A percentile compares a stretch with the other conserved stretches of the same genome.
These are phyloP conservation scores for Rhopalosiphum maidis DNA, from an alignment of 1,140 invertebrate genomes.

Conservation along the genomic window DNA sequence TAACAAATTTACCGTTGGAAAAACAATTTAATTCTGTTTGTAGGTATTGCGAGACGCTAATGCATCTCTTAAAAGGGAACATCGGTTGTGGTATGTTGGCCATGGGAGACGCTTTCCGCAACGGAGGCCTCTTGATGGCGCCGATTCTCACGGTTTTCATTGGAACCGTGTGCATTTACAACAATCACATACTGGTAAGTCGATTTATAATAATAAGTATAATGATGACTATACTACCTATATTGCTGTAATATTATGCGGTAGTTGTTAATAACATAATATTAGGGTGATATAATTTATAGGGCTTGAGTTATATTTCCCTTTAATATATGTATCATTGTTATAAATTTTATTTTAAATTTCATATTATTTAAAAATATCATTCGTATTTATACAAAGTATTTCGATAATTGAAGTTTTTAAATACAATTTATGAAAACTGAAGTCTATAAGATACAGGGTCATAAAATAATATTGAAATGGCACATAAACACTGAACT, in stretches of 20 bases:
- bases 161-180: constrained; percentile 82
- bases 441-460: too few relatives aligned
- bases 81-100: constrained; percentile 90
- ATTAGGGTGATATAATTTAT: background rate
- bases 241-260: too few relatives aligned
- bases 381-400: too few relatives aligned
- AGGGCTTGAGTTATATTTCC: background rate
- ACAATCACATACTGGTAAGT: constrained; percentile 79
- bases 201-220: background rate
- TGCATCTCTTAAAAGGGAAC: constrained; percentile 87
- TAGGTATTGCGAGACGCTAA: constrained; percentile 82
- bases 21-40: background rate
- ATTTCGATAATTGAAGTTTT: too few relatives aligned
- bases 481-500: too few relatives aligned
- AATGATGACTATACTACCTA: background rate
- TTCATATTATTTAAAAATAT: too few relatives aligned
- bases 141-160: constrained; percentile 78
- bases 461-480: too few relatives aligned
- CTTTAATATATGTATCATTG: too few relatives aligned
- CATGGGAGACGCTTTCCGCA: constrained; percentile 87
- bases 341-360: too few relatives aligned
- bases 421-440: too few relatives aligned
- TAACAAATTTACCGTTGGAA: background rate
- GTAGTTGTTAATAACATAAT: background rate
- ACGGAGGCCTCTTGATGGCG: constrained; percentile 83